These are phyloP conservation scores for Epinephelus moara DNA, from an alignment of 2,113 vertebrate genomes.

Conservation along the genomic window DNA sequence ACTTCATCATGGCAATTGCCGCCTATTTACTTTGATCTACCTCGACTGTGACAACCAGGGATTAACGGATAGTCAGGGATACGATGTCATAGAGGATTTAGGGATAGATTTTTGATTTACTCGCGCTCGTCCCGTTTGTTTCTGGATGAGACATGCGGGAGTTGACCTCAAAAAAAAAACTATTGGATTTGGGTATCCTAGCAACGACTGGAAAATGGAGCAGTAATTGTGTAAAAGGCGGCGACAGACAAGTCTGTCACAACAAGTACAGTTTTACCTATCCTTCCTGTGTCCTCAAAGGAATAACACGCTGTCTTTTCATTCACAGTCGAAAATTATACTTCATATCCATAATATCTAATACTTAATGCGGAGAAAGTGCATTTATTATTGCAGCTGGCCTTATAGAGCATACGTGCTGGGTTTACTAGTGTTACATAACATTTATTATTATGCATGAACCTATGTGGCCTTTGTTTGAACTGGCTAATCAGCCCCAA, in stretches of 20 bases:
- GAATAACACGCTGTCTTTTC: conserved; percentile 32
- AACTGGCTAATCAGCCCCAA: conserved; percentile 39
- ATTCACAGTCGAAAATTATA: conserved; percentile 35
- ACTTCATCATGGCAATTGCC: conserved; percentile 51
- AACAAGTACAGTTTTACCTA: conserved; percentile 60
- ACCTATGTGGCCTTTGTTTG: conserved; percentile 2
- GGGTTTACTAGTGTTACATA: neutral
- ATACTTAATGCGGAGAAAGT: neutral
- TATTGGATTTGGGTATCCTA: conserved; percentile 72
- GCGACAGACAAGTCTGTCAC: conserved; percentile 55
- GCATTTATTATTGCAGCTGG: neutral
- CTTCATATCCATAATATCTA: conserved; percentile 9
- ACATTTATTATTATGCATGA: neutral
- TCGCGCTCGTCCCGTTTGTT: conserved; percentile 56
- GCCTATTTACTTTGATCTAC: conserved; percentile 68
- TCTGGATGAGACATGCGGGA: conserved; percentile 56
- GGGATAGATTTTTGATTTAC: conserved; percentile 72
- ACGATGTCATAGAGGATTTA: conserved; percentile 69
- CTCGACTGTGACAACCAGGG: conserved; percentile 65
- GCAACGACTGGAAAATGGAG: conserved; percentile 66
- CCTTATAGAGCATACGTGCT: neutral
- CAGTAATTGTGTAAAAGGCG: conserved; percentile 65
- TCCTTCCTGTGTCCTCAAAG: conserved; percentile 59
- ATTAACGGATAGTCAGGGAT: conserved; percentile 63
- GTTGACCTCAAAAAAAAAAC: conserved; percentile 67